Evolutionary conservation across 2,797 vertebrate genomes (phyloP).

Genomic region (Ficedula albicollis): DNA sequence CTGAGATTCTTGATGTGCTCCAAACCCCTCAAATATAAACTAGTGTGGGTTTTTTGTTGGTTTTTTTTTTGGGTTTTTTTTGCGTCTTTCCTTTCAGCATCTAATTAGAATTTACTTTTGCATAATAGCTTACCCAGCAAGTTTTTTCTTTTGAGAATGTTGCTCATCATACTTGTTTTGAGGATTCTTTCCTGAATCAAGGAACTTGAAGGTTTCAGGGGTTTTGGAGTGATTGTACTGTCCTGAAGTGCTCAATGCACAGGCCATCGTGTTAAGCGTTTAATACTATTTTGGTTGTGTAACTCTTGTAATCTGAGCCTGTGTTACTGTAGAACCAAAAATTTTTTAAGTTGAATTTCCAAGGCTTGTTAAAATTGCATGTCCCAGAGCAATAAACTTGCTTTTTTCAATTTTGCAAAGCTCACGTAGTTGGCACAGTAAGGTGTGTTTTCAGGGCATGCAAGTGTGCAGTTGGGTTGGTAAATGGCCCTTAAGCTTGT

Average conservation of each 20-base stretch:
- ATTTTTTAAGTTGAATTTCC: background rate
- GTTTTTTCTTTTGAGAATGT: background rate
- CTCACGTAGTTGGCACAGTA: background rate
- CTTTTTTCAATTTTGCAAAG: background rate
- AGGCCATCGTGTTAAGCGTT: background rate
- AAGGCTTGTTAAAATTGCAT: background rate
- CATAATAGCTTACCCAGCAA: background rate
- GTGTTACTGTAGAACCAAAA: background rate
- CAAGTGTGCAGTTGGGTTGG: background rate
- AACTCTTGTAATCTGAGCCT: background rate
- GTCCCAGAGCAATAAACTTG: background rate
- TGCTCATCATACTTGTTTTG: background rate
- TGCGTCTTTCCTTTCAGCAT: background rate
- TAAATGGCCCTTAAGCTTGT: background rate
- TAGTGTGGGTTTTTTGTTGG: accelerated
- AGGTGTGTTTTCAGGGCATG: background rate
- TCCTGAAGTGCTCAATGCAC: background rate
- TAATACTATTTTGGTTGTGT: background rate
- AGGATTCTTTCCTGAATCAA: background rate
- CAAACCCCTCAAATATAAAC: background rate
- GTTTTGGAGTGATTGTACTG: background rate
- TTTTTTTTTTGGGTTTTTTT: accelerated
- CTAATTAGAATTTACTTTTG: background rate
- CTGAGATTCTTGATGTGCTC: background rate
- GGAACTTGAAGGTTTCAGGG: accelerated